Conservation (phyloP, 2,888 invertebrate species). For the Andrena praecox region DNA sequence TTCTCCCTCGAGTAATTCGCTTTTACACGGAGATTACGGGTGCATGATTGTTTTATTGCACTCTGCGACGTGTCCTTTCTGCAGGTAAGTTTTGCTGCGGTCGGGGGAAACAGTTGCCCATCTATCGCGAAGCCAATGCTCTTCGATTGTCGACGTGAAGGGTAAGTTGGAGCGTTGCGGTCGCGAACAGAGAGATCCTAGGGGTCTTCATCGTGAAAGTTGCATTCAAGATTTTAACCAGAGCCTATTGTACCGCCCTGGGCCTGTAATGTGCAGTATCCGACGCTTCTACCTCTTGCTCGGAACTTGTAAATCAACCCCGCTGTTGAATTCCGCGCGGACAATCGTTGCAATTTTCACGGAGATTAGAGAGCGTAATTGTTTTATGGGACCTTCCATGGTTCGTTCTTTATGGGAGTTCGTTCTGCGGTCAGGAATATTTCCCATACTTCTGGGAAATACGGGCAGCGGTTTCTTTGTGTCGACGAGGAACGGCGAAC, state of each 20-base stretch:
- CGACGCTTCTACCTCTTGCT: neutral
- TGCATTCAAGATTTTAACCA: neutral
- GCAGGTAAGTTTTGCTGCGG: conserved; percentile 40
- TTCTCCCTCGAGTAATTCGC: conserved; percentile 68
- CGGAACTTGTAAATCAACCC: conserved; percentile 19
- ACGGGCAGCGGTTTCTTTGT: neutral
- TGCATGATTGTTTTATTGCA: conserved; percentile 76
- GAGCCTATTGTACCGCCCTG: neutral
- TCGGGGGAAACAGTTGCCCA: conserved; percentile 2
- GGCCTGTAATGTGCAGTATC: neutral
- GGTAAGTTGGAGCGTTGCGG: conserved; percentile 2
- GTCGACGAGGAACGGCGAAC: neutral
- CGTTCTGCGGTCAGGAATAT: neutral
- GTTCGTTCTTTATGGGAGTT: neutral
- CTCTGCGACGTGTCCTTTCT: conserved; percentile 6
- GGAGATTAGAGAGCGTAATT: conserved; percentile 32
- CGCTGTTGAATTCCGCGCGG: neutral
- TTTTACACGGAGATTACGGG: conserved; percentile 77
- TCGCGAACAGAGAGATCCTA: conserved; percentile 15
- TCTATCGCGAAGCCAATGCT: neutral
- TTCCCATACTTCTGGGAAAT: neutral
- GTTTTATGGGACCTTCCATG: conserved; percentile 9
- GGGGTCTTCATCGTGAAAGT: neutral
- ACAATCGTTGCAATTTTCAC: conserved; percentile 28
- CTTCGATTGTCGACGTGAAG: neutral